These are phyloP conservation scores for Macquaria ambigua DNA, from an alignment of 2,113 vertebrate genomes.

Conservation along the genomic window DNA sequence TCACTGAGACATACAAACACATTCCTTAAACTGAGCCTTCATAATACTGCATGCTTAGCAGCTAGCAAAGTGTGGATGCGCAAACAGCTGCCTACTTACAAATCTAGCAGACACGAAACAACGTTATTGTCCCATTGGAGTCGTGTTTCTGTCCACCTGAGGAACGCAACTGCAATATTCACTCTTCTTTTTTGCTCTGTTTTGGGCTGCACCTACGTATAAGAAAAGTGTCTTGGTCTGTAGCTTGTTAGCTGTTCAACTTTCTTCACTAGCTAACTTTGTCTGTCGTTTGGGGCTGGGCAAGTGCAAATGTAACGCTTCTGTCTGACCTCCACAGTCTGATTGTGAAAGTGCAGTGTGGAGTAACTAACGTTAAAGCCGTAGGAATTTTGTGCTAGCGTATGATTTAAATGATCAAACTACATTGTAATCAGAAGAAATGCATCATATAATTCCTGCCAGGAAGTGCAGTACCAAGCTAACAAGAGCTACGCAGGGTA, in stretches of 20 bases:
- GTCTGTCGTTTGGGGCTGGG: too few relatives aligned
- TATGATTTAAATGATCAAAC: background rate
- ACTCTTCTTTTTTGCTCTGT: too few relatives aligned
- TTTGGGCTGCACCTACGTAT: background rate
- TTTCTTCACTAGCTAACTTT: too few relatives aligned
- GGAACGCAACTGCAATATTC: too few relatives aligned
- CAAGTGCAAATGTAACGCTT: too few relatives aligned
- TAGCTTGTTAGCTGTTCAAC: background rate
- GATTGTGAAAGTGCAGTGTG: background rate
- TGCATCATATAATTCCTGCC: background rate
- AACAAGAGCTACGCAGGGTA: background rate
- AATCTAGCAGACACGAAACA: background rate
- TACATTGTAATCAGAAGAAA: background rate
- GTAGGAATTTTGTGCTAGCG: background rate
- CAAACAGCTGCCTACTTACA: background rate
- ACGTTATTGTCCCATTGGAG: background rate
- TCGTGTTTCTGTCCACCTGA: background rate
- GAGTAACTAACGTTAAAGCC: background rate
- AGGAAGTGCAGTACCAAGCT: background rate
- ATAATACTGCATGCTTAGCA: conserved; percentile 18
- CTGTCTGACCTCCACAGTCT: background rate
- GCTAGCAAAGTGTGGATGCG: background rate
- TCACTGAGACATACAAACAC: conserved; percentile 34
- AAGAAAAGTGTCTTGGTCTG: background rate
- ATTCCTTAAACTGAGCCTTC: conserved; percentile 35